These are phyloP conservation scores for Bombylius discolor DNA, from an alignment of 2,888 invertebrate species.

Conservation along the genomic window DNA sequence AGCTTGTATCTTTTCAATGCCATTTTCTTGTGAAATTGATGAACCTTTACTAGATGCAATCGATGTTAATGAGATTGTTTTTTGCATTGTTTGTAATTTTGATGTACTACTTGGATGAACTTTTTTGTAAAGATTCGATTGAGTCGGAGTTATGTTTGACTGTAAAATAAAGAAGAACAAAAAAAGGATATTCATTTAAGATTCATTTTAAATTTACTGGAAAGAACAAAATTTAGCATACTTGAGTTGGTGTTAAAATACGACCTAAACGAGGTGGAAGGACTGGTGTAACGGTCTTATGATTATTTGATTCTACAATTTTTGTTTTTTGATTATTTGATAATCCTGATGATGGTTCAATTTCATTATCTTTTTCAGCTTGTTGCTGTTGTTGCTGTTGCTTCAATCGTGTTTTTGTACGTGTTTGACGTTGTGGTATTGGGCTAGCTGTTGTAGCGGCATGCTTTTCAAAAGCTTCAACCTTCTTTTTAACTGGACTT, in stretches of 20 bases:
- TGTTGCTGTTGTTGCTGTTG: slow-evolving; percentile 21
- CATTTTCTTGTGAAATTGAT: not conserved
- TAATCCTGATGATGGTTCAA: not conserved
- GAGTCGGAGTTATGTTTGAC: not conserved
- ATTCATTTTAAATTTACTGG: too few relatives aligned
- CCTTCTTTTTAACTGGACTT: slow-evolving; percentile 47
- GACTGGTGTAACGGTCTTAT: not conserved
- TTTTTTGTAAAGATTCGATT: not conserved
- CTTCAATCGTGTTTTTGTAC: slow-evolving; percentile 15
- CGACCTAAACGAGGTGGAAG: not conserved
- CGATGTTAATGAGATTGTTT: not conserved
- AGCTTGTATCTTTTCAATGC: not conserved
- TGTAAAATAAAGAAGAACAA: not conserved
- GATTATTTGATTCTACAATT: too few relatives aligned
- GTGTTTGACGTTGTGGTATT: slow-evolving; percentile 14
- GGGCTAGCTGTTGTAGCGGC: slow-evolving; percentile 18
- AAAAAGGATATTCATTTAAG: too few relatives aligned
- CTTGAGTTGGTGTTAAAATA: not conserved
- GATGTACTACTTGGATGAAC: not conserved
- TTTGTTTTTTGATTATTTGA: too few relatives aligned
- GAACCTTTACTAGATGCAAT: not conserved
- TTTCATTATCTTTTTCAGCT: not conserved
- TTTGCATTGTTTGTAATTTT: not conserved
- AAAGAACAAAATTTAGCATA: not conserved
- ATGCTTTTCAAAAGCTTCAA: slow-evolving; percentile 45